Base-by-base conservation (phyloP, 2,888 invertebrate genomes). In the Epistrophe grossulariae region DNA sequence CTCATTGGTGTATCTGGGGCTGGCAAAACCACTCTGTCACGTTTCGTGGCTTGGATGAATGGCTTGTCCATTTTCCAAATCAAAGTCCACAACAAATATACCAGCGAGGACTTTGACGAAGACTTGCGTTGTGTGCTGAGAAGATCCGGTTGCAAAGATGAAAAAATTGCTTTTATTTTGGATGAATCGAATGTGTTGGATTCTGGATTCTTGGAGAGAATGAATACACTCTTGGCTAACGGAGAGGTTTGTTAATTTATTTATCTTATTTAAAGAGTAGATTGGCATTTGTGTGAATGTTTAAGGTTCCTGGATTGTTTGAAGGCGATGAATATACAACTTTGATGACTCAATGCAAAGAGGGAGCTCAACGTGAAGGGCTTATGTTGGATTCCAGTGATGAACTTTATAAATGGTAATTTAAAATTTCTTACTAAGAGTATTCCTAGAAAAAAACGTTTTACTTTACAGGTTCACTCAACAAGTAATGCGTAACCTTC, bases 31-130 rank as follows among this genome's bases (percentile, higher is more conserved):
- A 99, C 99, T 11, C 95, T 99, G 89, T 99, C 99, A 35, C 95
- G 99, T 89, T 99, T 99, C 93, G 99, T 99, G 43, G 99, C 99
- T 66, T 99, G 99, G 99, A 98, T 99, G 97, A 99, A 99, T 93
- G 99, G 99, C 9, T 94, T 99, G 48, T 98, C 98, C 89, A 99
- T 99, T 83, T 99, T 99, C 96, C 99, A 99, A 94, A 99, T 99
- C 89, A 99, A 99, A 94, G 98, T 97, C 89, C 99, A 99, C 94
- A 99, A 99, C 93, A 99, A 99, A 94, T 99, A 99, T 93, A 98
- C 98, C 1, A 98, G 98, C 24, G 98, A 97, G 90, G 99, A 99
- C 93, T 99, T 99, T 93, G 99, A 99, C 93, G 99, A 99, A 93
- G 99, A 99, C 93, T 94, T 99, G 88, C 96, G 99, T 85, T 95